Percentiles rank a stretch among this genome's conserved stretches.
phyloP scores from a whole-genome alignment of 2,797 vertebrate species.

The Pipistrellus pygmaeus region DNA sequence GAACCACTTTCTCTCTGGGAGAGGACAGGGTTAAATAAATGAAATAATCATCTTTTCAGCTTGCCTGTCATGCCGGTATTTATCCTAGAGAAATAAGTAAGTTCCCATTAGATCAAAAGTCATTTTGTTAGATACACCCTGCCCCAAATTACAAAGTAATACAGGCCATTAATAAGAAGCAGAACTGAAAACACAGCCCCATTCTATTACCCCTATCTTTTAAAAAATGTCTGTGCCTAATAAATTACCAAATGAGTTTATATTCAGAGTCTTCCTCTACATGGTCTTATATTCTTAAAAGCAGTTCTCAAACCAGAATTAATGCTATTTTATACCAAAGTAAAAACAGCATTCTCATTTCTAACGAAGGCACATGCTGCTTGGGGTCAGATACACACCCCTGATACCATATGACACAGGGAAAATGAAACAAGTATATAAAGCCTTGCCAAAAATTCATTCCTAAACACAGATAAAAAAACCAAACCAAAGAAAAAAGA shows the following conservation, averaged over 20 bases:
- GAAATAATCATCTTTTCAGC: neutral
- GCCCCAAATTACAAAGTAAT: slow-evolving; percentile 42
- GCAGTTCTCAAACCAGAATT: slow-evolving; percentile 45
- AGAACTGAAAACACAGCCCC: slow-evolving; percentile 40
- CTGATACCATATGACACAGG: neutral
- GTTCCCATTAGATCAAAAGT: neutral
- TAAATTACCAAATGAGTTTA: slow-evolving; percentile 39
- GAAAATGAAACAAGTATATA: slow-evolving; percentile 39
- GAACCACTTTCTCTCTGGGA: neutral
- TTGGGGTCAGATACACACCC: neutral
- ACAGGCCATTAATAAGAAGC: slow-evolving; percentile 32
- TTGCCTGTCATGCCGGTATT: neutral
- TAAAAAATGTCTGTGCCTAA: slow-evolving; percentile 33
- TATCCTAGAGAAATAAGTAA: neutral
- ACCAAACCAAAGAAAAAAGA: slow-evolving; percentile 41
- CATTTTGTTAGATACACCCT: neutral
- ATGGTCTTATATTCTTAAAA: slow-evolving; percentile 43
- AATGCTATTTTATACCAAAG: neutral
- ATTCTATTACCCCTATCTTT: slow-evolving; percentile 39
- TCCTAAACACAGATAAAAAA: slow-evolving; percentile 47
- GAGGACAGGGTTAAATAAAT: slow-evolving; percentile 64
- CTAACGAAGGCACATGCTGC: neutral
- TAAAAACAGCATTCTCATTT: neutral
- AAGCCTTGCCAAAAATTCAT: slow-evolving; percentile 60
- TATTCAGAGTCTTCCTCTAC: neutral